phyloP scores from a whole-genome alignment of 2,113 vertebrate species.

The Pangasianodon gigas region DNA sequence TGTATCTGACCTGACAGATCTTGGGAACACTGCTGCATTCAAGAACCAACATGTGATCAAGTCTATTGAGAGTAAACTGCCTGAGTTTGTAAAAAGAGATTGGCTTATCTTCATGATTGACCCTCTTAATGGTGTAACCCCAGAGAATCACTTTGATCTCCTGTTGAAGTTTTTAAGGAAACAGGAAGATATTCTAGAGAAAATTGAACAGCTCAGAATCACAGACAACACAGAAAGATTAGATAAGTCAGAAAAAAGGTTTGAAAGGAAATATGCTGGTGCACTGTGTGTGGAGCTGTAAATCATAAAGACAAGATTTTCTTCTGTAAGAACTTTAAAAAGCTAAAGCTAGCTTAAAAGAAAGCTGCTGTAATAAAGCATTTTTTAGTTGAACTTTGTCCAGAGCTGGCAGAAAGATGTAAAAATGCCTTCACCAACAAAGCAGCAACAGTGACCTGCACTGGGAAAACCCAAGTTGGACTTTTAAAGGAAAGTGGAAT shows the following conservation, averaged over 20 bases:
- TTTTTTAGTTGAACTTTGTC: not conserved
- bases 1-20: not conserved
- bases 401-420: too few species aligned
- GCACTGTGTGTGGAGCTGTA: not conserved
- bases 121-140: not conserved
- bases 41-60: too few species aligned
- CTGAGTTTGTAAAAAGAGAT: not conserved
- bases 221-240: too few species aligned
- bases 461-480: not conserved
- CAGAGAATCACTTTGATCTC: not conserved
- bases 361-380: constrained; percentile 10
- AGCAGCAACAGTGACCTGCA: not conserved
- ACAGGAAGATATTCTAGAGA: not conserved
- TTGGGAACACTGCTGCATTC: not conserved
- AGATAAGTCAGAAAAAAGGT: too few species aligned
- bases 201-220: not conserved
- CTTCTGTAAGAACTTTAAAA: constrained; percentile 14
- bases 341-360: constrained; percentile 1
- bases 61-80: too few species aligned
- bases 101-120: too few species aligned
- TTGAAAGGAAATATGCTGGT: too few species aligned
- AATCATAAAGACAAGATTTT: constrained; percentile 25
- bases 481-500: not conserved
- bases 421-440: constrained; percentile 20
- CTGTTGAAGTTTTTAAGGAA: not conserved